Percentiles rank a stretch among this genome's conserved stretches.
phyloP scores from a whole-genome alignment of 2,888 invertebrate genomes.

The Oconnorella tubifera region DNA sequence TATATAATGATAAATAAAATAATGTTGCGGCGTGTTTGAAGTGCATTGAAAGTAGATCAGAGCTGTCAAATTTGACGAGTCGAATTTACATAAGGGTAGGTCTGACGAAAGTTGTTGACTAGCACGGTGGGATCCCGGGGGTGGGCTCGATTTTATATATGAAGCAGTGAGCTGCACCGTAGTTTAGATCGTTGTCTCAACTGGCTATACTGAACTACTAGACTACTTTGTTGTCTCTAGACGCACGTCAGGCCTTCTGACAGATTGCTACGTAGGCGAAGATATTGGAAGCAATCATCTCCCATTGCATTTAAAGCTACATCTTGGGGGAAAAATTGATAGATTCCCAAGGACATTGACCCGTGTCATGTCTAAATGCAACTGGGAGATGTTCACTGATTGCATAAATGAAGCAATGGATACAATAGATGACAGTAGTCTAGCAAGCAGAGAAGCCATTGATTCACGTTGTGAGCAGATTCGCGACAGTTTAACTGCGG shows the following conservation, averaged over 20 bases:
- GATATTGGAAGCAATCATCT: conserved; percentile 3
- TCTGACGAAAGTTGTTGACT: too few relatives aligned
- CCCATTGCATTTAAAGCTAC: neutral
- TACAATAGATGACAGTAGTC: neutral
- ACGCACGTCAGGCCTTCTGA: neutral
- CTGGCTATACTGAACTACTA: neutral
- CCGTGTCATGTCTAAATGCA: conserved; percentile 2
- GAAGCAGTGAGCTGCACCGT: too few relatives aligned
- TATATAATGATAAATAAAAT: too few relatives aligned
- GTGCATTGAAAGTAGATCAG: too few relatives aligned
- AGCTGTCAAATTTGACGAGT: too few relatives aligned
- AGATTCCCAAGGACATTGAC: neutral
- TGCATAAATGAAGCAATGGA: neutral
- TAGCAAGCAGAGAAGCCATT: neutral
- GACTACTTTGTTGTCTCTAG: neutral
- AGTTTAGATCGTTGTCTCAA: neutral
- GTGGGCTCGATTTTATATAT: too few relatives aligned
- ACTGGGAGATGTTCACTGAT: conserved; percentile 2
- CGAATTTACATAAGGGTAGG: too few relatives aligned
- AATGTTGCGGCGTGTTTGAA: too few relatives aligned
- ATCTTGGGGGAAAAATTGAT: neutral
- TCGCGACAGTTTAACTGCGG: neutral
- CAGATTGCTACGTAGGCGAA: conserved; percentile 5
- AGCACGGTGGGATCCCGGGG: too few relatives aligned
- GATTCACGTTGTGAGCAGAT: neutral